Evolutionary conservation across 1,140 invertebrate genomes (phyloP), one percentile per base, ranked within the genome.

Genomic region (Dryas iulia): DNA sequence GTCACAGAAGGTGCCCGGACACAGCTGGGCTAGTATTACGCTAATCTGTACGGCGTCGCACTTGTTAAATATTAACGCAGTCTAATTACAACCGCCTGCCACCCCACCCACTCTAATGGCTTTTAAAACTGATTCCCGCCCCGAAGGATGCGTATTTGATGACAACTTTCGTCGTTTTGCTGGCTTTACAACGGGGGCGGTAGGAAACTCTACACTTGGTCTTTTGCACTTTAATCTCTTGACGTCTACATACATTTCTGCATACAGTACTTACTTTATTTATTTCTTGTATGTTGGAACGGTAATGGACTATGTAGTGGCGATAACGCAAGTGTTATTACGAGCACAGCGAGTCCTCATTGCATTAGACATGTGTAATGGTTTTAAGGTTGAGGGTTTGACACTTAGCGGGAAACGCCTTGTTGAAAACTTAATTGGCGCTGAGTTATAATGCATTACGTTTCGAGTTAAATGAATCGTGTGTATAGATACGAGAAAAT

Each of bases 1-100:
- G 76, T 73, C 82, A 74, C 77, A 85, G 76, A 76, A 87, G 85
- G 84, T 82, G 83, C 74, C 73, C 69, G 75, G 77, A 52, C 83
- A 72, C 85, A 90, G 82, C 83, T 90, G 87, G 73, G 73, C 66
- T 52, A 62, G 73, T 63, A 73, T 81, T 79, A 73, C 82, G 84
- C 76, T 91, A 89, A 91, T 91, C 88, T 89, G 57, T 74, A 79
- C 74, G 74, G 76, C 82, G 79, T 79, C 82, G 82, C 84, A 90
- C 89, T 91, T 89, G 87, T 89, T 91, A 91, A 91, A 91, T 91
- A 91, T 91, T 91, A 91, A 91, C 84, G 89, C 84, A 80, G 78
- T 86, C 86, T 91, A 91, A 91, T 91, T 91, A 89, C 87, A 81
- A 69, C 78, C 75, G 78, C 79, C 77, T 66, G 72, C 72, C 79